Percentiles rank a stretch among this genome's conserved stretches.
Conservation (phyloP, 1,140 invertebrate species). For the Papilio aristodemus region DNA sequence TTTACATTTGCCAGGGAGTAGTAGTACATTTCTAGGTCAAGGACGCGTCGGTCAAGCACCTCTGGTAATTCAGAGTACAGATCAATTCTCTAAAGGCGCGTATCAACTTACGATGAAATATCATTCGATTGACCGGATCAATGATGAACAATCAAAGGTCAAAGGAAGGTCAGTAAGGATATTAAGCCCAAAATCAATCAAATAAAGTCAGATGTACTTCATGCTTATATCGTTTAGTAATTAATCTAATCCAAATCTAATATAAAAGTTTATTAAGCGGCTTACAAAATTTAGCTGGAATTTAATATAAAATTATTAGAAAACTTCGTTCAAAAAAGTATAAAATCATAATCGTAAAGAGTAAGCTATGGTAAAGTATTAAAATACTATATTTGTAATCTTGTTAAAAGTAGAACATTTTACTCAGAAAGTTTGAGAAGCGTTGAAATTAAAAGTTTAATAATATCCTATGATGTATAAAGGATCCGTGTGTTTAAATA, state of each 20-base stretch:
- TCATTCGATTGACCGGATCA: background rate
- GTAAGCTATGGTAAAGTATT: too few relatives aligned
- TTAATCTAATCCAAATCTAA: too few relatives aligned
- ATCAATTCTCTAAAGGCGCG: background rate
- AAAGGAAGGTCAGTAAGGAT: too few relatives aligned
- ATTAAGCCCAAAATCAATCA: too few relatives aligned
- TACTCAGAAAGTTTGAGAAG: background rate
- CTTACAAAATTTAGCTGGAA: too few relatives aligned
- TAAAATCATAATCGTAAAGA: too few relatives aligned
- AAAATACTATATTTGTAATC: background rate
- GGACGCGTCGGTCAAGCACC: background rate
- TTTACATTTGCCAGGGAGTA: background rate
- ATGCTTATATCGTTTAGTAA: too few relatives aligned
- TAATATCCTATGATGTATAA: background rate
- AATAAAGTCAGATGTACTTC: too few relatives aligned
- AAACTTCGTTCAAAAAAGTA: too few relatives aligned
- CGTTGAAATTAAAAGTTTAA: background rate
- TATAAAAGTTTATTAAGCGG: too few relatives aligned
- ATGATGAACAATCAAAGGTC: too few relatives aligned
- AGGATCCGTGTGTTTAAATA: slow-evolving; percentile 5
- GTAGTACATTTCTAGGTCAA: background rate
- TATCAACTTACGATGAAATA: background rate
- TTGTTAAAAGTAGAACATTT: background rate
- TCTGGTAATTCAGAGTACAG: background rate
- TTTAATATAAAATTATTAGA: too few relatives aligned